Base-by-base conservation (phyloP, 2,888 invertebrate species). In the Antheraea assamensis region DNA sequence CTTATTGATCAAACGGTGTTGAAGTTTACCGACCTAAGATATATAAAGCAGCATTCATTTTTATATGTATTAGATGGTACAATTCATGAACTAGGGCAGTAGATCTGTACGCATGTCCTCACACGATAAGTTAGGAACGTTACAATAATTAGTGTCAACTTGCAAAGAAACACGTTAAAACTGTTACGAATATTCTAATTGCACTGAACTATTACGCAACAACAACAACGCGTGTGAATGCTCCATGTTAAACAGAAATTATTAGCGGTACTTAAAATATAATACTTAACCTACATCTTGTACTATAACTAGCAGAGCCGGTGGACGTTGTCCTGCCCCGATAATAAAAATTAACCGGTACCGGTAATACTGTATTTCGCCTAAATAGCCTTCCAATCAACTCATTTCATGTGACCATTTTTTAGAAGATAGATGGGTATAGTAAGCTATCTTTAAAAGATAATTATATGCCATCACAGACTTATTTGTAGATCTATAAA, bases 181-280 rank as follows among this genome's bases (percentile, higher is more conserved):
- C 88, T 83, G 81, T 82, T 90, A 87, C 84, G 78, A 82, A 82
- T 83, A 85, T 86, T 80, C 84, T 90, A 90, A 90, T 82, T 73
- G 77, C 78, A 70, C 73, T 71, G 73, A 73, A 58, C 31, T 74
- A 75, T 78, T 82, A 71, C 27, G 79, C 75, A 80, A 82, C 72
- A 8, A 75, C 61, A 71, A 77, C 61, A 47, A n/a, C 17, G 70
- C 58, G 31, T 68, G 42, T 58, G 49, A 68, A 47, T n/a, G 24
- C 42, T 8, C 31, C 73, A 72, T 75, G 76, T 77, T 70, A 72
- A 61, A 75, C 73, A 68, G 21, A 31, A 24, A 42, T 35, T 55
- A 70, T 72, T 52, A 71, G 61, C 58, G 19, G 0, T 66, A 15
- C 30, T 19, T 13, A 70, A 64, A 30, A 64, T 27, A 64, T 64